Evolutionary conservation across 2,888 invertebrate genomes (phyloP), one percentile per base, ranked within the genome.

Genomic region (Nematopogon swammerdamellus): DNA sequence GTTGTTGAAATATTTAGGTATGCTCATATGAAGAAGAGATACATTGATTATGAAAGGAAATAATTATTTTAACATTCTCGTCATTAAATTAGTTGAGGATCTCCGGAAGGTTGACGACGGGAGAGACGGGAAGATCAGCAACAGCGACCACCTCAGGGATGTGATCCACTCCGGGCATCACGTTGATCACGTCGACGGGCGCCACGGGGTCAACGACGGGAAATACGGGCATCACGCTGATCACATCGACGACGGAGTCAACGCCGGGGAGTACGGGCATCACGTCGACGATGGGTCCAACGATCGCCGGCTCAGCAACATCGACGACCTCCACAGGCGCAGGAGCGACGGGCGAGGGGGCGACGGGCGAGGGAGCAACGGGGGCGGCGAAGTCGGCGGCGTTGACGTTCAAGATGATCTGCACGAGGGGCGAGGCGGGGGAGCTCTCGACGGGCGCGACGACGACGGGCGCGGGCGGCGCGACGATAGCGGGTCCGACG

Each of bases 361-460:
- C 53, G 6, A 54, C 53, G 14, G 51, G 48, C 14, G 49, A 44
- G 19, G 50, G 48, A 11, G 46, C 10, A 14, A 29, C 49, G 49
- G 55, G 55, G 45, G 49, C 53, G 18, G 49, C 45, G 51, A 42
- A 18, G 42, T 44, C 43, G 10, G 52, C 45, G 18, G 50, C 54
- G 52, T 57, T 52, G 44, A 59, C 53, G 55, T 58, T 58, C 47
- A 59, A 46, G 55, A 57, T 59, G 52, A 60, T 55, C 51, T 59
- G 57, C n/a, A 61, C 57, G n/a, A 59, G 56, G 18, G 58, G 57
- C 46, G 56, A 49, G 45, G 44, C 50, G 45, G 57, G 53, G 5
- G 50, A 44, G 47, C 2, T 6, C 11, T 30, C 18, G 58, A 46
- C 57, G 14, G 16, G 57, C 42, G 49, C 52, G 50, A 19, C 59